These are phyloP conservation scores for Raja brachyura DNA, from an alignment of 2,113 vertebrate genomes.

Conservation along the genomic window DNA sequence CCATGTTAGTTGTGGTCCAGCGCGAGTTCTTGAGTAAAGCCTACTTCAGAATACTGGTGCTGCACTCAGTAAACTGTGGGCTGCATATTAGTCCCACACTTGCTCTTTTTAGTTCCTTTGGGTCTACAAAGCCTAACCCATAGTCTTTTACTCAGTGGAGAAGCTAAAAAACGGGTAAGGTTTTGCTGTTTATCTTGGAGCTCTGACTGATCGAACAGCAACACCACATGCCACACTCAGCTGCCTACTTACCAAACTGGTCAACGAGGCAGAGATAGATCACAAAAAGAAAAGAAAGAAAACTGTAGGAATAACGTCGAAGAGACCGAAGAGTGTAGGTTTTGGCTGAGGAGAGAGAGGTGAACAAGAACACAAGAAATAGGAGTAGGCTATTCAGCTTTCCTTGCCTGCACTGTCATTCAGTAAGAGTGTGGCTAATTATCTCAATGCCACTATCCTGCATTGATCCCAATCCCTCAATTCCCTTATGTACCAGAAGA, in stretches of 20 bases:
- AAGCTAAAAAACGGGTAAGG: neutral
- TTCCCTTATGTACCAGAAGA: no score
- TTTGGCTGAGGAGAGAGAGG: neutral
- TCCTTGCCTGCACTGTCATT: no score
- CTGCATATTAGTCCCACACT: neutral
- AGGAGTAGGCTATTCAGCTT: neutral
- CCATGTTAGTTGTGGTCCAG: neutral
- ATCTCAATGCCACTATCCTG: no score
- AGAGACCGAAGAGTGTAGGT: neutral
- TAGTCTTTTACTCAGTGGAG: neutral
- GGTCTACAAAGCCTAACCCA: neutral
- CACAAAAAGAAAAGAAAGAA: neutral
- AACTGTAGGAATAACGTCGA: no score
- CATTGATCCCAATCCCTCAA: no score
- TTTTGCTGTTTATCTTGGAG: neutral
- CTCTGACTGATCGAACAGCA: neutral
- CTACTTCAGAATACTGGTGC: neutral
- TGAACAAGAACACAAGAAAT: neutral
- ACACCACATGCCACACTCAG: neutral
- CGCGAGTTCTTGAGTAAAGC: neutral
- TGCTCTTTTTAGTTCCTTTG: neutral
- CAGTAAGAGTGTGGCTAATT: no score
- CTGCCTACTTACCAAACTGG: neutral
- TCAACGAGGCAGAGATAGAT: neutral
- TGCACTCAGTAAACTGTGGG: neutral